phyloP scores from a whole-genome alignment of 2,888 invertebrate species.

The Amiota communis region DNA sequence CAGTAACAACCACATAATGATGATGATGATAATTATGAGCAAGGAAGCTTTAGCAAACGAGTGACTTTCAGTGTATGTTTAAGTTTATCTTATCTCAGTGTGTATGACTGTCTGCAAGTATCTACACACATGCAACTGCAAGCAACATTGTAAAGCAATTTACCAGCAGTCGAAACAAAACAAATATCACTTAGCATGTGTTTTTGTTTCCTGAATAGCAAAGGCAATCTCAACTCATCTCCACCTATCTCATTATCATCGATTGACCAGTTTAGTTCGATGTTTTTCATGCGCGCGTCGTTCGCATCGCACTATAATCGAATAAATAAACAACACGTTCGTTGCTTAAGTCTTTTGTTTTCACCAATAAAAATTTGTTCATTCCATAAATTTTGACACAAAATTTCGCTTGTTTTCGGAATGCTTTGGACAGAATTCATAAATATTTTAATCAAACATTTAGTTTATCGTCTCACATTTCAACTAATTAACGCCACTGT shows the following conservation, averaged over 20 bases:
- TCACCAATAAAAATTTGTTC: not conserved
- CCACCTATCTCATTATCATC: no score
- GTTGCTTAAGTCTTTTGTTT: conserved; percentile 44
- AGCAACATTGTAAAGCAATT: conserved; percentile 26
- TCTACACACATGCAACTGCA: not conserved
- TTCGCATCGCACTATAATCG: no score
- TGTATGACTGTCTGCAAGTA: conserved; percentile 9
- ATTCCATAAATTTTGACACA: conserved; percentile 33
- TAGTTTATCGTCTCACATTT: conserved; percentile 66
- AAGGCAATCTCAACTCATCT: no score
- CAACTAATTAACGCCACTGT: conserved; percentile 59
- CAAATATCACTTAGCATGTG: conserved; percentile 7
- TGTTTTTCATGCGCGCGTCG: no score
- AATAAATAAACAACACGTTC: conserved; percentile 38
- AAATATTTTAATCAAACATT: conserved; percentile 59
- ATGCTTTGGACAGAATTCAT: conserved; percentile 36
- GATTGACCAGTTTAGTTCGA: no score
- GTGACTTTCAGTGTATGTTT: conserved; percentile 45
- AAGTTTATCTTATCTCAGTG: not conserved
- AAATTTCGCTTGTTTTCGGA: conserved; percentile 41
- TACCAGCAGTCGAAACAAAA: conserved; percentile 25
- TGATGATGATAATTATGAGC: no score
- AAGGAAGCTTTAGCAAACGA: no score
- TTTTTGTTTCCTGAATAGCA: conserved; percentile 13
- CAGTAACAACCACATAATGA: conserved; percentile 4